phyloP scores from a whole-genome alignment of 2,888 invertebrate species.

The Ochlodes sylvanus region DNA sequence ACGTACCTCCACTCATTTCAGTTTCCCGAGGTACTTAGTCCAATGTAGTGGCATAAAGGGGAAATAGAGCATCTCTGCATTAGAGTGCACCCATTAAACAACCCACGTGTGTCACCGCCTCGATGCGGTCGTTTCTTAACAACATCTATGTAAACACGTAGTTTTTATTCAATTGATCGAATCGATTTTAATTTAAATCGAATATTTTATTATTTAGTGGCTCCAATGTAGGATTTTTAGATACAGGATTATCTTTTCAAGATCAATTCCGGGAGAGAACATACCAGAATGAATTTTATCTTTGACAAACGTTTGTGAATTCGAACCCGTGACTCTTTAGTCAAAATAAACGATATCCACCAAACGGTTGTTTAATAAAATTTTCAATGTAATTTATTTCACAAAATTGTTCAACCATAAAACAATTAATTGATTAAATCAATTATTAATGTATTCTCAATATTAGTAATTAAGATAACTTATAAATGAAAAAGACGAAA shows the following conservation, averaged over 20 bases:
- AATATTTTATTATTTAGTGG: too few relatives aligned
- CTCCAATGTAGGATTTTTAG: too few relatives aligned
- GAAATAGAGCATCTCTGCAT: conserved; percentile 69
- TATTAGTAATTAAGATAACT: background rate
- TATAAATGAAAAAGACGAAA: background rate
- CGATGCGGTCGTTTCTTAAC: conserved; percentile 45
- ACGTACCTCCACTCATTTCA: conserved; percentile 42
- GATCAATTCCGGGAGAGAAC: too few relatives aligned
- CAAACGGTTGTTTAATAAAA: too few relatives aligned
- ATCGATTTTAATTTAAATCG: too few relatives aligned
- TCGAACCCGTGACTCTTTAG: too few relatives aligned
- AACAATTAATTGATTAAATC: background rate
- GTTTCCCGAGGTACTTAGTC: conserved; percentile 60
- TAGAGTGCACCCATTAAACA: conserved; percentile 79
- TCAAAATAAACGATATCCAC: too few relatives aligned
- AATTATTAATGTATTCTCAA: too few relatives aligned
- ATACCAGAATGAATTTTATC: too few relatives aligned
- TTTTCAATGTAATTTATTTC: background rate
- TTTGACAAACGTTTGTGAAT: too few relatives aligned
- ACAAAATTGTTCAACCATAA: background rate
- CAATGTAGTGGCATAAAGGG: conserved; percentile 56
- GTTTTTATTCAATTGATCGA: too few relatives aligned
- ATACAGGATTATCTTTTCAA: too few relatives aligned
- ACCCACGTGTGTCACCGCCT: conserved; percentile 72
- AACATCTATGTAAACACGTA: conserved; percentile 37